Evolutionary conservation across 2,113 vertebrate species (phyloP).

Genomic region (Turnix velox): DNA sequence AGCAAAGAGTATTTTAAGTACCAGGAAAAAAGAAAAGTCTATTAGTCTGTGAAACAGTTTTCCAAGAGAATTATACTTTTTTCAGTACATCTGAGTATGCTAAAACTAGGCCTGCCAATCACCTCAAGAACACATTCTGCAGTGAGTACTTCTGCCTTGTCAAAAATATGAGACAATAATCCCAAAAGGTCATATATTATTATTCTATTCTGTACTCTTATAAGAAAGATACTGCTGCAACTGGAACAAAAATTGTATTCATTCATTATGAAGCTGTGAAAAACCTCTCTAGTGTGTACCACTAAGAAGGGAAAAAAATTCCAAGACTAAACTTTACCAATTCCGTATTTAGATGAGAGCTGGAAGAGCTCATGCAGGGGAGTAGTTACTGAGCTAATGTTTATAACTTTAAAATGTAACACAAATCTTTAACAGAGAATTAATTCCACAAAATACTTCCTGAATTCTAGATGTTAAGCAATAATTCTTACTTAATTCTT

Average conservation of each 20-base stretch:
- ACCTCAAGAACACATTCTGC: background rate
- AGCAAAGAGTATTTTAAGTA: background rate
- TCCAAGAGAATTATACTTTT: background rate
- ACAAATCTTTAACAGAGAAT: background rate
- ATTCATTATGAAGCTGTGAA: slow-evolving; percentile 10
- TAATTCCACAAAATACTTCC: background rate
- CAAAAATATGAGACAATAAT: slow-evolving; percentile 29
- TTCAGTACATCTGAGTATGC: background rate
- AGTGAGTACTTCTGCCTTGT: slow-evolving; percentile 1
- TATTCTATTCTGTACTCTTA: background rate
- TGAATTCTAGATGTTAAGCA: background rate
- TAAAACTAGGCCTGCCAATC: slow-evolving; percentile 20
- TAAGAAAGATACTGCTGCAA: background rate
- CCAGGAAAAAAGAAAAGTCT: background rate
- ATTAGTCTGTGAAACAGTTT: background rate
- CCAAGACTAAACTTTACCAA: background rate
- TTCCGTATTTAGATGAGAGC: background rate
- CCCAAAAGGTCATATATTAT: slow-evolving; percentile 20
- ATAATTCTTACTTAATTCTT: slow-evolving; percentile 91
- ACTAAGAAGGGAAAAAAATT: background rate
- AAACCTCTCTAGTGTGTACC: background rate
- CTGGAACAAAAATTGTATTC: slow-evolving; percentile 15
- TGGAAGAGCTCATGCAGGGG: background rate
- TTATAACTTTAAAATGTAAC: background rate
- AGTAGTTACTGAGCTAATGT: background rate